Percentiles rank a stretch among this genome's conserved stretches.
Evolutionary conservation across 1,140 invertebrate genomes (phyloP).

Genomic region (Caenorhabditis brenneri): DNA sequence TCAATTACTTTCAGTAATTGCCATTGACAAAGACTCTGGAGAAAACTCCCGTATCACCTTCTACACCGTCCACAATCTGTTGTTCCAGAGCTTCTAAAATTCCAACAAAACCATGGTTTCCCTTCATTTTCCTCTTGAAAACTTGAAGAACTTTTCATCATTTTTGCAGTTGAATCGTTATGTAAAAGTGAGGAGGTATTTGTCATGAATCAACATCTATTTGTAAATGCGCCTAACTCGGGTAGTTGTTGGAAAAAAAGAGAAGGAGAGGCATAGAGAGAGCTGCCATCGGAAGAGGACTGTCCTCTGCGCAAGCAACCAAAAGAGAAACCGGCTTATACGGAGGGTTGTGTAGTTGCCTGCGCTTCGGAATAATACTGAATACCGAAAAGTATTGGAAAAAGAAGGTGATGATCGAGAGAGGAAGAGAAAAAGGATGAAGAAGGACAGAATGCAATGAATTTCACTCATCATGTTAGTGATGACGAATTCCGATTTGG

Average conservation of each 20-base stretch:
- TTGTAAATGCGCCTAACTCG: conserved; percentile 43
- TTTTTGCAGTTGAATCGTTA: conserved; percentile 26
- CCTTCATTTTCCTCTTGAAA: not conserved
- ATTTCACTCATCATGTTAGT: conserved; percentile 1
- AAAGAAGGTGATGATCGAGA: not conserved
- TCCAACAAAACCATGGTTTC: not conserved
- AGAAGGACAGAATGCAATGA: no score
- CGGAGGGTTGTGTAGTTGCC: conserved; percentile 2
- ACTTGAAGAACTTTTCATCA: conserved; percentile 36
- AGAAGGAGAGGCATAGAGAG: not conserved
- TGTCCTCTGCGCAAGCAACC: conserved; percentile 24
- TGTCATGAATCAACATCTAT: conserved; percentile 42
- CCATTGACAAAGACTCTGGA: no score
- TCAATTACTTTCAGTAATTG: no score
- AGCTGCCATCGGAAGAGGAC: conserved; percentile 33
- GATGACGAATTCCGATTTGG: no score
- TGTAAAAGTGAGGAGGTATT: conserved; percentile 40
- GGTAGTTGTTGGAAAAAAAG: conserved; percentile 12
- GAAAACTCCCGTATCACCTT: no score
- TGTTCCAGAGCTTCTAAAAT: no score
- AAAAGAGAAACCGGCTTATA: conserved; percentile 41
- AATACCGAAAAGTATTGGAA: conserved; percentile 18
- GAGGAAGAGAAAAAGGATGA: not conserved
- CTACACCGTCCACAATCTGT: no score
- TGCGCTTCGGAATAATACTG: conserved; percentile 31